phyloP scores from a whole-genome alignment of 2,888 invertebrate species.

The Urechis unicinctus region DNA sequence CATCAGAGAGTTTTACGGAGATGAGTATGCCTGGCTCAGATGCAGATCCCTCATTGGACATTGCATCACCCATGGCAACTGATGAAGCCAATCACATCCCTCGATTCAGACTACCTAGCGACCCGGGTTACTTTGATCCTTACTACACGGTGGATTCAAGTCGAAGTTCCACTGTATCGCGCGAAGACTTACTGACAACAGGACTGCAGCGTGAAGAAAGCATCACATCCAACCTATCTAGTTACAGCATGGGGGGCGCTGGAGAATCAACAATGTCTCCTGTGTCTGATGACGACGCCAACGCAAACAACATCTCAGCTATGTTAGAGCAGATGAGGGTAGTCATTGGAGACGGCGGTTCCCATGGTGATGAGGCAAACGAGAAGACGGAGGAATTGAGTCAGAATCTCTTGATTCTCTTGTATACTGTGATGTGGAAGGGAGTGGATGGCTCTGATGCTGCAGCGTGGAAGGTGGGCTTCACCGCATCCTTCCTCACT shows the following conservation, averaged over 20 bases:
- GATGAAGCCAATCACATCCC: not conserved
- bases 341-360: slow-evolving; percentile 1
- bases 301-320: not conserved
- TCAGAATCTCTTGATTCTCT: slow-evolving; percentile 57
- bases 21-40: no score
- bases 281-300: not conserved
- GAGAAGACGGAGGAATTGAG: slow-evolving; percentile 57
- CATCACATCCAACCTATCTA: no score
- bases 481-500: no score
- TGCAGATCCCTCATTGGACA: no score
- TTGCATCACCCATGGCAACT: not conserved
- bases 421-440: slow-evolving; percentile 60
- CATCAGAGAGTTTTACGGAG: no score
- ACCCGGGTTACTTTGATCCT: no score
- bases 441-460: slow-evolving; percentile 58
- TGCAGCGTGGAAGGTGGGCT: slow-evolving; percentile 56
- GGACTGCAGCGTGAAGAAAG: slow-evolving; percentile 5
- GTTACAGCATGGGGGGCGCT: no score
- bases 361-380: slow-evolving; percentile 8
- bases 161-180: slow-evolving; percentile 38
- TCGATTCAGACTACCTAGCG: no score
- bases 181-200: slow-evolving; percentile 31
- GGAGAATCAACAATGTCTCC: not conserved
- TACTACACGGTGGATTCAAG: slow-evolving; percentile 20
- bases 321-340: not conserved